A percentile compares a stretch with the other conserved stretches of the same genome.
These are phyloP conservation scores for Schmidtea mediterranea DNA, from an alignment of 1,140 invertebrate genomes.

Conservation along the genomic window DNA sequence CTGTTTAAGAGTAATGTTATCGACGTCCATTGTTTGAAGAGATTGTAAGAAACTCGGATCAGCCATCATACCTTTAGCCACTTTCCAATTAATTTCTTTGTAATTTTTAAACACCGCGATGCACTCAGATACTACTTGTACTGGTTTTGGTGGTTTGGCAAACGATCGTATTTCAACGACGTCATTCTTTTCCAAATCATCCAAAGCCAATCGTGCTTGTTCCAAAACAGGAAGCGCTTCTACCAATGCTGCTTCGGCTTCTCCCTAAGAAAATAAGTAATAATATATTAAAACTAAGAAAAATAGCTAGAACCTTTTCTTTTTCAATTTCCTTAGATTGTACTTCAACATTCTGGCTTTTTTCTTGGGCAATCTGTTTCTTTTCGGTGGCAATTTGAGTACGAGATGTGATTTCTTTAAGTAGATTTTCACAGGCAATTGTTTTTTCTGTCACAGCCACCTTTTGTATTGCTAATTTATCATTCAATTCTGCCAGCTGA, in stretches of 20 bases:
- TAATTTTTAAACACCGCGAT: constrained; percentile 49
- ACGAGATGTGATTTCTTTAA: constrained; percentile 36
- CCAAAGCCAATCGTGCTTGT: constrained; percentile 44
- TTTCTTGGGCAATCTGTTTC: constrained; percentile 43
- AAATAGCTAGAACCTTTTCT: constrained; percentile 34
- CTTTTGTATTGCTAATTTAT: constrained; percentile 43
- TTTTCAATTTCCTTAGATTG: constrained; percentile 44
- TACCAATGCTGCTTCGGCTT: constrained; percentile 45
- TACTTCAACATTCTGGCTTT: constrained; percentile 47
- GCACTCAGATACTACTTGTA: constrained; percentile 57
- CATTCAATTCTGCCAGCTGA: constrained; percentile 42
- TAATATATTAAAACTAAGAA: not conserved
- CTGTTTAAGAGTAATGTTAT: constrained; percentile 44
- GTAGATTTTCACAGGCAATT: constrained; percentile 39
- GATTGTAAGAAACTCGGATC: constrained; percentile 50
- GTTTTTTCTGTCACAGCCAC: constrained; percentile 46
- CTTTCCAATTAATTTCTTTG: constrained; percentile 61
- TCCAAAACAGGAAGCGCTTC: constrained; percentile 51
- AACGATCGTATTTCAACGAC: constrained; percentile 65
- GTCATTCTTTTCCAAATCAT: constrained; percentile 53
- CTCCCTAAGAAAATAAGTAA: constrained; percentile 21
- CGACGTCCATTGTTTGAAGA: constrained; percentile 55
- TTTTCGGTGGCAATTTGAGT: constrained; percentile 40
- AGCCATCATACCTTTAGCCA: constrained; percentile 59
- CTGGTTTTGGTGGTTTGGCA: constrained; percentile 56